Evolutionary conservation across 2,797 vertebrate species (phyloP).

Genomic region (Okamejei kenojei): DNA sequence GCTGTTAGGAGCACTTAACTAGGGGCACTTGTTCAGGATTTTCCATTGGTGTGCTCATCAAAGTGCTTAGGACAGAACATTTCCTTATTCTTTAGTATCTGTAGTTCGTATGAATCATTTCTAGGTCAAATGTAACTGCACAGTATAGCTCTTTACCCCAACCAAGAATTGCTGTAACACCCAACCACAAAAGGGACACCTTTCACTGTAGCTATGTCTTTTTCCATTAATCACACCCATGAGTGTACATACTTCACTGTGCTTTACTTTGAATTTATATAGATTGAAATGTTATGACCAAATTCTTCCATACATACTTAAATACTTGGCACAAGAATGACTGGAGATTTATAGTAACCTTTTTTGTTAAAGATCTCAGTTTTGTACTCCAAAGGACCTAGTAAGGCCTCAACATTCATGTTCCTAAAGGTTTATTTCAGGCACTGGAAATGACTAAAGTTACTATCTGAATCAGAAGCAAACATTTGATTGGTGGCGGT

Average conservation of each 20-base stretch:
- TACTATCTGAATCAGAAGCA: conserved; percentile 27
- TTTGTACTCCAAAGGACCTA: neutral
- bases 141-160: neutral
- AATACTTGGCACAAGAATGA: neutral
- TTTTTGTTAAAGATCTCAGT: neutral
- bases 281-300: neutral
- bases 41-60: neutral
- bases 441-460: conserved; percentile 43
- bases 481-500: conserved; percentile 15
- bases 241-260: neutral
- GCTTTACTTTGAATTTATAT: conserved; percentile 13
- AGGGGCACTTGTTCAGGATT: neutral
- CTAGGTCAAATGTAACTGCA: conserved; percentile 12
- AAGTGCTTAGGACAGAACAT: neutral
- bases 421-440: conserved; percentile 45
- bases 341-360: neutral
- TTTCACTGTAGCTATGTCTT: neutral
- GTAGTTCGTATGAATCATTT: neutral
- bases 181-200: conserved; percentile 17
- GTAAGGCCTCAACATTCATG: neutral
- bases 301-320: neutral
- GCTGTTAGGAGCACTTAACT: too few relatives aligned
- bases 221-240: neutral
- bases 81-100: neutral
- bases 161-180: neutral